Base-by-base conservation (phyloP, 2,797 vertebrate species). In the Apogon talboti region DNA sequence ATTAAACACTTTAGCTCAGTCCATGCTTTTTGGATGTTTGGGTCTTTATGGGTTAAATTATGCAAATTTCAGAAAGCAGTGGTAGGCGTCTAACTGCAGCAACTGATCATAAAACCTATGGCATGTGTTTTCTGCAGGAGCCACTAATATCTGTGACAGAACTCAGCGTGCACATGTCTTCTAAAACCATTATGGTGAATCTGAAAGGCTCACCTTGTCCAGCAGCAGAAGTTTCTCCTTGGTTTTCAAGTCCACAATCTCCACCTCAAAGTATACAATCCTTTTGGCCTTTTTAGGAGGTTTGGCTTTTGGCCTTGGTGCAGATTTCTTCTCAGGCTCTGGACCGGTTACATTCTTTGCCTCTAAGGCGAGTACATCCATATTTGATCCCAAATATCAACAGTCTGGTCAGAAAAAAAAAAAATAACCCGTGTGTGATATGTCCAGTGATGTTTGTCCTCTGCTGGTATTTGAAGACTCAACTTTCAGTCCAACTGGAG, bases 221-320 rank as follows among this genome's bases (percentile, higher is more conserved):
- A 97, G 86, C 78, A 98, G 94, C 60, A 97, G 94, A 16, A 98
- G 95, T 81, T 97, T 98, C 87, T 97, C 96, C 74, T 92, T 94
- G 0, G 95, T 96, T 87, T 95, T 96, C 15, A 91, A 90, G 0
- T 97, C 94, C 88, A 96, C 71, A 41, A 98, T 96, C 92, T 98
- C 96, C 92, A 98, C 95, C 94, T 98, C 96, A 55, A 98, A 98
- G 86, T 96, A 97, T 79, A 98, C 95, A 12, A 94, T 95, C 84
- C 94, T 94, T 93, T 96, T 98, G 42, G 92, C 61, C 76, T 96
- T 98, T 91, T 95, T 96, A 18, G 85, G 88, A 7, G 80, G 41
- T 84, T 96, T 96, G 0, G 91, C 79, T 76, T 91, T 93, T 15
- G 90, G 75, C 77, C 90, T 91, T 0, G 60, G 4, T 16, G 84